These are phyloP conservation scores for Crossaster papposus DNA, from an alignment of 53 echinoderm and acorn worm genomes.

Conservation along the genomic window DNA sequence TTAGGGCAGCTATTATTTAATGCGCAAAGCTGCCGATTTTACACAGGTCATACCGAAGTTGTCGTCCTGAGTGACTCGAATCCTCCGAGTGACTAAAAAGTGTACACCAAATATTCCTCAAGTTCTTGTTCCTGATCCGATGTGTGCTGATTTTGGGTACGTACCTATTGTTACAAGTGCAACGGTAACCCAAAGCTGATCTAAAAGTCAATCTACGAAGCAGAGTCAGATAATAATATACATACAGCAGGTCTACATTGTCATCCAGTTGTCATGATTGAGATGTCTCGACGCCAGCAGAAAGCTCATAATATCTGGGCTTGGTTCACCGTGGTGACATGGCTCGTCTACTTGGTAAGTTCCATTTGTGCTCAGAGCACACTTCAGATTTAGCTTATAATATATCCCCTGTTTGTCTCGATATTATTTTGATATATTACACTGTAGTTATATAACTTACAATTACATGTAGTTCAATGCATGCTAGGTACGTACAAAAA, in stretches of 20 bases:
- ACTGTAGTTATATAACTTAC: too few species aligned
- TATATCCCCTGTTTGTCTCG: not conserved
- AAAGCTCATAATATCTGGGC: not conserved
- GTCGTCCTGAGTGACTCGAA: not conserved
- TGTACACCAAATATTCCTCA: not conserved
- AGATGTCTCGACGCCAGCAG: slow-evolving; percentile 11
- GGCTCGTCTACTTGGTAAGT: slow-evolving; percentile 25
- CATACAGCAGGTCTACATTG: too few species aligned
- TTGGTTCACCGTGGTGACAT: slow-evolving; percentile 6
- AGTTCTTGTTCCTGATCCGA: not conserved
- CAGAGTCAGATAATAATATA: not conserved
- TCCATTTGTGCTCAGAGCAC: not conserved
- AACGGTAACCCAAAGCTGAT: too few species aligned
- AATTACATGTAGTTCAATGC: too few species aligned
- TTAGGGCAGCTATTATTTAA: slow-evolving; percentile 27
- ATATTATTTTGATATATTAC: not conserved
- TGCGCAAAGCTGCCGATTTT: not conserved
- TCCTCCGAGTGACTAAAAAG: not conserved
- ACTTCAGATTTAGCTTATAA: too few species aligned
- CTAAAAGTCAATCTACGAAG: not conserved
- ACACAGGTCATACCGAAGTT: too few species aligned
- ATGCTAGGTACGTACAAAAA: too few species aligned
- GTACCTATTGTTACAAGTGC: too few species aligned
- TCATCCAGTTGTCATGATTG: not conserved
- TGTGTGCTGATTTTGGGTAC: too few species aligned